phyloP scores from a whole-genome alignment of 2,113 vertebrate species.

The Bufo bufo region DNA sequence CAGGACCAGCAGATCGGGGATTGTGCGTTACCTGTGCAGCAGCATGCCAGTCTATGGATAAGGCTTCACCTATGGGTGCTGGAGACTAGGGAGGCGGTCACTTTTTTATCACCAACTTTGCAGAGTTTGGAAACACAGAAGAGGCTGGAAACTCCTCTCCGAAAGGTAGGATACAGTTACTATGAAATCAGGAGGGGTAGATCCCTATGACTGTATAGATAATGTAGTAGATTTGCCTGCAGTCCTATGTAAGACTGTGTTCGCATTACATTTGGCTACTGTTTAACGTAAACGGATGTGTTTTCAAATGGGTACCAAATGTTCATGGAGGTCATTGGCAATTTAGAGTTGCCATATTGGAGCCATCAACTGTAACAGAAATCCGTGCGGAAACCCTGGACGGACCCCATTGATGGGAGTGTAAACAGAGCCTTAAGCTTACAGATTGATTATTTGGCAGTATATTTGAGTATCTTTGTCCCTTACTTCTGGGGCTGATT shows the following conservation, averaged over 20 bases:
- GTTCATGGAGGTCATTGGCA: no score
- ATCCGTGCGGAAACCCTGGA: background rate
- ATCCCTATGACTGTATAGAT: background rate
- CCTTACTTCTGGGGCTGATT: background rate
- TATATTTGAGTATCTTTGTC: background rate
- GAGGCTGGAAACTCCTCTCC: background rate
- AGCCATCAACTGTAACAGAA: background rate
- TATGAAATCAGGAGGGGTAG: background rate
- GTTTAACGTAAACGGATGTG: background rate
- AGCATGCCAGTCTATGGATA: background rate
- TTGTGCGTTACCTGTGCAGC: constrained; percentile 27
- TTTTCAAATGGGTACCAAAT: no score
- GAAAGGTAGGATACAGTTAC: constrained; percentile 1
- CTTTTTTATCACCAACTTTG: background rate
- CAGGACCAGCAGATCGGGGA: no score
- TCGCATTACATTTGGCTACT: background rate
- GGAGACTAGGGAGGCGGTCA: background rate
- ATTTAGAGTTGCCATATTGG: no score
- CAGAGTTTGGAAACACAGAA: background rate
- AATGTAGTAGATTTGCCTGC: background rate
- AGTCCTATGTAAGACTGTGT: no score
- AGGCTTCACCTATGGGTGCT: background rate
- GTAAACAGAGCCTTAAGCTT: background rate
- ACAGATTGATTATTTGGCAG: no score
- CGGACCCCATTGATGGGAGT: background rate